phyloP scores from a whole-genome alignment of 1,140 invertebrate species.

The Diorhabda elongata region DNA sequence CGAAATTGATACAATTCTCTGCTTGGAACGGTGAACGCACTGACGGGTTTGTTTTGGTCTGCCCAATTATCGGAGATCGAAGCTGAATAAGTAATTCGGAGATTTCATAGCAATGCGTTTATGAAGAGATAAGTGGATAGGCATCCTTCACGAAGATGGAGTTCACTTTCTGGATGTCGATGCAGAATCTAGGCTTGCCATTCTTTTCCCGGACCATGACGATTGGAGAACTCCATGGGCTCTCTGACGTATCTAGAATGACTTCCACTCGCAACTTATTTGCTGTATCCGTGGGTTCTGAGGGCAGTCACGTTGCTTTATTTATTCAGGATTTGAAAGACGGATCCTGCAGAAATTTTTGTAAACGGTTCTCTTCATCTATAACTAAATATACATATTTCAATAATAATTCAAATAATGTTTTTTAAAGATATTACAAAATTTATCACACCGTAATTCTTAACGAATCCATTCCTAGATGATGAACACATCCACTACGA shows the following conservation, averaged over 20 bases:
- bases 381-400: too few relatives aligned
- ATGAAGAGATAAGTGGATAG: slow-evolving; percentile 5
- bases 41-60: slow-evolving; percentile 2
- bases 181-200: not conserved
- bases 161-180: slow-evolving; percentile 6
- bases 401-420: too few relatives aligned
- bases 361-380: too few relatives aligned
- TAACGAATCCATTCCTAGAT: too few relatives aligned
- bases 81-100: not conserved
- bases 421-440: too few relatives aligned
- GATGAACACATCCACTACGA: too few relatives aligned
- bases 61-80: not conserved
- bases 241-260: not conserved
- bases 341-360: not conserved
- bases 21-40: not conserved
- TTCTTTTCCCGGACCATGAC: slow-evolving; percentile 4
- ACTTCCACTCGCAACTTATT: not conserved
- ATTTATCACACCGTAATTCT: too few relatives aligned
- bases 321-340: not conserved
- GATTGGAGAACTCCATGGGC: slow-evolving; percentile 5
- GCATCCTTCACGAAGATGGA: not conserved
- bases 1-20: not conserved
- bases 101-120: slow-evolving; percentile 1
- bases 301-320: slow-evolving; percentile 6
- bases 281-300: not conserved